phyloP scores from a whole-genome alignment of 2,113 vertebrate species.

The Lasiurus cinereus region DNA sequence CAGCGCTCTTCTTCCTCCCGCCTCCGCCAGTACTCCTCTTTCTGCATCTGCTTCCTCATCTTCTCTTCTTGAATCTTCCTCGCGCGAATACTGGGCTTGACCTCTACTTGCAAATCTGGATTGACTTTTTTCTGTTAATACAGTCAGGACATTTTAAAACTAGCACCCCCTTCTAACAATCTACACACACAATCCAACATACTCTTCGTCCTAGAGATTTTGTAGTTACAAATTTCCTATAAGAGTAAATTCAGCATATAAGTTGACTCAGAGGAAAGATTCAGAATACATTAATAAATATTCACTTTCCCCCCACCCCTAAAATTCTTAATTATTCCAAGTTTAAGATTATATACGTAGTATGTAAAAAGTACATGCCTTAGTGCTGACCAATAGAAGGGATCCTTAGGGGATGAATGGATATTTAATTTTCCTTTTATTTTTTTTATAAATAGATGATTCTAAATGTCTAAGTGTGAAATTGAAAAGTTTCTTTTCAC shows the following conservation, averaged over 20 bases:
- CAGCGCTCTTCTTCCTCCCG: conserved; percentile 98
- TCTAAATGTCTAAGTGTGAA: neutral
- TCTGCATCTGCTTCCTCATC: conserved; percentile 99
- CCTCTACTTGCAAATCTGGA: conserved; percentile 98
- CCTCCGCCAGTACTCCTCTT: conserved; percentile 98
- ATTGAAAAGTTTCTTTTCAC: conserved; percentile 22
- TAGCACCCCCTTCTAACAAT: neutral
- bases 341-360: neutral
- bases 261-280: neutral
- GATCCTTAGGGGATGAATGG: neutral
- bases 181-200: neutral
- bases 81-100: conserved; percentile 98
- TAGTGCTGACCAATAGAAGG: neutral
- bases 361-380: neutral
- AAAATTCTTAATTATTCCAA: neutral
- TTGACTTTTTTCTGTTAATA: conserved; percentile 97
- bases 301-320: neutral
- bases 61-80: conserved; percentile 99
- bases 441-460: conserved; percentile 17
- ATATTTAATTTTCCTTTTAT: conserved; percentile 10
- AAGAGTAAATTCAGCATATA: conserved; percentile 43
- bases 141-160: conserved; percentile 62
- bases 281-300: conserved; percentile 15
- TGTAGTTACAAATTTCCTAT: conserved; percentile 8
- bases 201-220: neutral